Conservation (phyloP, 2,113 vertebrate species). For the Maccullochella peelii region DNA sequence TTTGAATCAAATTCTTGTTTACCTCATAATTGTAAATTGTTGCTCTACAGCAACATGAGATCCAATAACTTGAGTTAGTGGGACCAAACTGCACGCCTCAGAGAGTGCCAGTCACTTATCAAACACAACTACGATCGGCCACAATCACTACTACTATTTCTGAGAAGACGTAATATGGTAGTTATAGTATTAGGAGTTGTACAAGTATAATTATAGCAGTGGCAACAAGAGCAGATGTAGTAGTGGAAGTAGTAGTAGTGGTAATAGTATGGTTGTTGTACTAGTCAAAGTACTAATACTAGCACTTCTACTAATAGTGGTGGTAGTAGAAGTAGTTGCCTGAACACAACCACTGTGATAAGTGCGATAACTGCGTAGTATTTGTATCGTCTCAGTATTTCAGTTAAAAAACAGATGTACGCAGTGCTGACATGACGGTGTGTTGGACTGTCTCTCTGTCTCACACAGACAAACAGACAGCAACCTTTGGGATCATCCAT, state of each 20-base stretch:
- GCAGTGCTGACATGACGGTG: neutral
- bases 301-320: neutral
- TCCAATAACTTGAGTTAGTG: neutral
- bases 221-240: neutral
- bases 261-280: neutral
- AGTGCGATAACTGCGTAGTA: neutral
- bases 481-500: conserved; percentile 20
- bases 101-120: too few relatives aligned
- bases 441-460: conserved; percentile 2
- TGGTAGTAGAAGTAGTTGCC: too few relatives aligned
- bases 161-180: too few relatives aligned
- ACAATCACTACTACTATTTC: too few relatives aligned
- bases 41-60: neutral
- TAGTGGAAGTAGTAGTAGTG: neutral
- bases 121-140: too few relatives aligned
- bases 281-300: neutral
- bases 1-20: too few relatives aligned
- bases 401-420: neutral
- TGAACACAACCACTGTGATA: neutral
- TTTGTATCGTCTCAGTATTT: neutral
- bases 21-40: neutral
- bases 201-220: too few relatives aligned
- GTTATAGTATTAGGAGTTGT: too few relatives aligned
- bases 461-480: conserved; percentile 14
- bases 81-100: too few relatives aligned